Percentiles rank a stretch among this genome's conserved stretches.
Conservation (phyloP, 2,888 invertebrate genomes). For the Brachypalpus laphriformis region DNA sequence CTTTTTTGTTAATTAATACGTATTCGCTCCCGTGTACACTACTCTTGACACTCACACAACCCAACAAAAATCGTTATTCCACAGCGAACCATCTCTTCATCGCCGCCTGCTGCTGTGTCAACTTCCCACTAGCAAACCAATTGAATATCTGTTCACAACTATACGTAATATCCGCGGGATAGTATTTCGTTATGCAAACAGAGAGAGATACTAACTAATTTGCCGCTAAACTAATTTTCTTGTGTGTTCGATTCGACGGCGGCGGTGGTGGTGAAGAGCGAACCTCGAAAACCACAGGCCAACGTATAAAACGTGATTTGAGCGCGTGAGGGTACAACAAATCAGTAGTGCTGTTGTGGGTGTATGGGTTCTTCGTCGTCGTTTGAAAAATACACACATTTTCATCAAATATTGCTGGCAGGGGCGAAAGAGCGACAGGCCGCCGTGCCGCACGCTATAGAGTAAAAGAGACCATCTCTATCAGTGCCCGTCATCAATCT, state of each 20-base stretch:
- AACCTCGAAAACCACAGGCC: constrained; percentile 2
- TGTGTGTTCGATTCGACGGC: not conserved
- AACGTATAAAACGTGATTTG: constrained; percentile 44
- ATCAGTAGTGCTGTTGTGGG: constrained; percentile 12
- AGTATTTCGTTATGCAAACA: constrained; percentile 54
- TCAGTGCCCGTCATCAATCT: constrained; percentile 26
- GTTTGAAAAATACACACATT: constrained; percentile 37
- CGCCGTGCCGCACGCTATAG: not conserved
- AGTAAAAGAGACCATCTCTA: constrained; percentile 53
- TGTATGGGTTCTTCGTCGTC: constrained; percentile 26
- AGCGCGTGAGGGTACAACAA: not conserved
- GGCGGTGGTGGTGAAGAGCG: not conserved
- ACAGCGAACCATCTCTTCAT: not conserved
- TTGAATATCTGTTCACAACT: constrained; percentile 1
- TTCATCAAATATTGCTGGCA: constrained; percentile 11
- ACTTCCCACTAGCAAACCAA: constrained; percentile 20
- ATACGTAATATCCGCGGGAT: constrained; percentile 34
- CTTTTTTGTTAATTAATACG: constrained; percentile 24
- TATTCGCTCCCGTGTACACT: constrained; percentile 47
- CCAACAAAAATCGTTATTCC: constrained; percentile 26
- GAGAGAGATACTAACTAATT: constrained; percentile 35
- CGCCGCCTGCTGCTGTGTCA: not conserved
- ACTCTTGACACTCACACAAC: not conserved
- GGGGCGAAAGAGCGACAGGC: constrained; percentile 11
- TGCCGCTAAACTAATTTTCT: constrained; percentile 37